Base-by-base conservation (phyloP, 2,888 invertebrate species). In the Autographa pulchrina region DNA sequence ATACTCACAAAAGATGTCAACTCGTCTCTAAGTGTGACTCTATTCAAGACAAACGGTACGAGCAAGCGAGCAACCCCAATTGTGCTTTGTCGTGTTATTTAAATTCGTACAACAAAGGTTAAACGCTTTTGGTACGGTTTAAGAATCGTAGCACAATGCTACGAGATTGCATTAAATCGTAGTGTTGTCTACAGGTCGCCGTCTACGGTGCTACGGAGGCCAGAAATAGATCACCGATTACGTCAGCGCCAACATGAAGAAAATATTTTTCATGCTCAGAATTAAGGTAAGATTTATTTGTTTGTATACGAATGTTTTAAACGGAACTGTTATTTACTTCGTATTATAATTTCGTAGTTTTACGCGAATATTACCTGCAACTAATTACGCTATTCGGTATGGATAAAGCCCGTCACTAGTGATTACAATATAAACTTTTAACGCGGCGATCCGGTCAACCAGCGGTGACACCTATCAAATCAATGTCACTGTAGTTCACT, bases 1-100 rank as follows among this genome's bases (percentile, higher is more conserved):
- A 92, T 92, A 89, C 90, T 88, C 89, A 90, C 90, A 90, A 91
- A 91, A 88, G 88, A 89, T 88, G 90, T 90, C 91, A 89, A 86
- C 86, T 85, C 85, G 81, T 83, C 83, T 82, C 83, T 85, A 88
- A 87, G 86, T 85, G 87, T 87, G 85, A 88, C 88, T 88, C 85
- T 83, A 85, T 88, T 89, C 86, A 75, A 89, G 85, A 85, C 86
- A 87, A 87, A 84, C 83, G 84, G 79, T 79, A 82, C 76, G 72
- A 83, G 77, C 63, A 78, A 78, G 81, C 74, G 72, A 84, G 77
- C 62, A 78, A 78, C 74, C 82, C 75, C 78, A 66, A 82, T 81
- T 83, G 82, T 85, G 81, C 80, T 82, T 75, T 79, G 78, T 84
- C 82, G 78, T 82, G 78, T 84, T 85, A 85, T 86, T 86, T 72